Evolutionary conservation across 2,113 vertebrate species (phyloP).

Genomic region (Thryonomys swinderianus): DNA sequence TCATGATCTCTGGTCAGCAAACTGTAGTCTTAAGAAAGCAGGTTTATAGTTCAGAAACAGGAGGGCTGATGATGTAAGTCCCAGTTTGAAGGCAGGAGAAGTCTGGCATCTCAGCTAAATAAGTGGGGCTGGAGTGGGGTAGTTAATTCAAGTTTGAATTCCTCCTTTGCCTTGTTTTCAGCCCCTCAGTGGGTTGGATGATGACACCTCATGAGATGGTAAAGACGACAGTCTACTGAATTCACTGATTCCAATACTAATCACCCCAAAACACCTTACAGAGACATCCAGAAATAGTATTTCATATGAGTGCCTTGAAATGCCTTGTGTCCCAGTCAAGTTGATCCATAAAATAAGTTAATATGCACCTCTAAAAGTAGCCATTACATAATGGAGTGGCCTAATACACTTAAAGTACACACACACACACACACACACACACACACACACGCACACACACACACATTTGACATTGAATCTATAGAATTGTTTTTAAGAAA

Average conservation of each 20-base stretch:
- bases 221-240: neutral
- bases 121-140: neutral
- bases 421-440: neutral
- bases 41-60: neutral
- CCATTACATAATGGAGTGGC: neutral
- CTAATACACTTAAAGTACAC: neutral
- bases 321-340: neutral
- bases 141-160: neutral
- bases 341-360: neutral
- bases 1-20: neutral
- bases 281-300: neutral
- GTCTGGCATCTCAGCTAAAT: neutral
- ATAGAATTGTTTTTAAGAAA: conserved; percentile 1
- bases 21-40: neutral
- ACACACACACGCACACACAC: neutral
- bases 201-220: neutral
- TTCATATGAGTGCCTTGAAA: neutral
- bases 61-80: neutral
- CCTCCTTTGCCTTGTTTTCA: neutral
- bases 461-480: conserved; percentile 32
- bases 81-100: neutral
- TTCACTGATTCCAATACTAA: neutral
- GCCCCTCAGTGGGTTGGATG: neutral
- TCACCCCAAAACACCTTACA: neutral
- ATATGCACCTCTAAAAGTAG: neutral